Base-by-base conservation (phyloP, 2,113 vertebrate species). In the Natator depressus region DNA sequence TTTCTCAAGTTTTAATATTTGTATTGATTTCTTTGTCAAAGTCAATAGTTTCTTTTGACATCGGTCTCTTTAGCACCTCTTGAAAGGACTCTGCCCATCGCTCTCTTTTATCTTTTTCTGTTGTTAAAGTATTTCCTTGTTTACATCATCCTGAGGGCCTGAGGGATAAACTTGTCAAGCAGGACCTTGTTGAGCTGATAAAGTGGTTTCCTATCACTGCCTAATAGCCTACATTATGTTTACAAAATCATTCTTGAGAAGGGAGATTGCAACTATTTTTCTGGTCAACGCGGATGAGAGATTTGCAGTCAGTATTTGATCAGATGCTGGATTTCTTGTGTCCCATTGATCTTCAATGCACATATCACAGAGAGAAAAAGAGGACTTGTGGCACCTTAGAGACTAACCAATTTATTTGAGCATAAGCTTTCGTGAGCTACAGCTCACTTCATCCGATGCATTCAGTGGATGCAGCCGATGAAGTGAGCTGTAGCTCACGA, bases 211-310 rank as follows among this genome's bases (percentile, higher is more conserved):
- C 16, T 72, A 38, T 72, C n/a, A 72, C n/a, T 22, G 19, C 19
- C 5, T 9, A n/a, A 96, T 94, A 89, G 59, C 89, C 92, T 91
- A 89, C 0, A 95, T 95, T 94, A 94, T 95, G 92, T 96, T 97
- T 95, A 97, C 90, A 95, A 89, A 96, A 87, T 51, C 75, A 82
- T 92, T 85, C 81, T 88, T 54, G 75, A 79, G 95, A 96, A 90
- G 42, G 76, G 83, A 51, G 69, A 75, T 88, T 85, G 82, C 82
- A 92, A 95, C 82, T 85, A 78, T 59, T 75, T 95, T 94, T 95
- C 88, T 20, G 65, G 85, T 83, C 87, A 94, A 6, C 5, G n/a
- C 82, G 92, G 12, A 93, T 84, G 83, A 94, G 96, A 83, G 20
- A 38, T 38, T 22, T 38, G 65, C n/a, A 11, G 19, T 19, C 42